Base-by-base conservation (phyloP, 2,888 invertebrate species). In the Ichneumoninae sp. region DNA sequence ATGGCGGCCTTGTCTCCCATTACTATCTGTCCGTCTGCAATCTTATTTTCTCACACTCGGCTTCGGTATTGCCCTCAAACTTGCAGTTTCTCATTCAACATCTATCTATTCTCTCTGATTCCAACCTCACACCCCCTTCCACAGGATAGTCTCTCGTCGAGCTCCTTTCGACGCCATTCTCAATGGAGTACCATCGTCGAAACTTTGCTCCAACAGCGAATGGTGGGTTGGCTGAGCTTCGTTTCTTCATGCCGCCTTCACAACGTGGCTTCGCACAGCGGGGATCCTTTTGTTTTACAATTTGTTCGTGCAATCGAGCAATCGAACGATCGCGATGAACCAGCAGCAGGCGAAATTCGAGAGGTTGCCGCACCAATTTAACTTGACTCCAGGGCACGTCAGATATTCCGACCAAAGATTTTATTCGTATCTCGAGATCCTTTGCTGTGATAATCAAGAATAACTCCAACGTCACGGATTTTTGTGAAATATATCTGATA, bases 221-320 rank as follows among this genome's bases (percentile, higher is more conserved):
- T 44, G 13, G 26, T 26, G 66, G 50, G 7, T 3, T 4, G 66
- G 65, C 52, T 54, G 36, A 52, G 65, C 40, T 76, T 66, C 36
- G 26, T 33, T 54, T 19, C 66, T 54, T 66, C 26, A n/a, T 65
- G 33, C 36, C 76, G 52, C 40, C 50, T 62, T 52, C 16, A 40
- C 54, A 36, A 76, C 66, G 40, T 16, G 26, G 40, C 65, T 76
- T 52, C 40, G 50, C 66, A 40, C 66, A 22, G 36, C 50, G 62
- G 30, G 52, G 6, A 62, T 54, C 33, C 75, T 68, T 60, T 80
- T 69, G 66, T 80, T 76, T 80, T 60, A 19, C 68, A 80, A 80
- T 80, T 80, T 68, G 54, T 57, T 80, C 72, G 50, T 57, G 60
- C 68, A 66, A 69, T 78, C 70, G 75, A 68, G 36, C 69, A 60